A percentile compares a stretch with the other conserved stretches of the same genome.
These are phyloP conservation scores for Rhagoletis pomonella DNA, from an alignment of 1,140 invertebrate species.

Conservation along the genomic window DNA sequence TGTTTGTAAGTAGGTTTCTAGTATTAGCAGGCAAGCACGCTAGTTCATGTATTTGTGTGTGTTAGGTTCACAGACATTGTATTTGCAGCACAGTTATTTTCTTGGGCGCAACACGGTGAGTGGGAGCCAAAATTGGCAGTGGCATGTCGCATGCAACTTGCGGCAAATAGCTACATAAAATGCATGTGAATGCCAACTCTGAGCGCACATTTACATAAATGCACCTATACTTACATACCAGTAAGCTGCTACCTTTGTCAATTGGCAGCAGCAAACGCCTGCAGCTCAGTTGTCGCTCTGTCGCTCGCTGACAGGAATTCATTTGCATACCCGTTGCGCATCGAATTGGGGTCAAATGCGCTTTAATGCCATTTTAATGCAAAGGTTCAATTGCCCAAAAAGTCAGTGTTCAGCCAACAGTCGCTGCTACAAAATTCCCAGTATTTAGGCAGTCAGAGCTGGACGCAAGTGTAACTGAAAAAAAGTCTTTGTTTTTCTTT, in stretches of 20 bases:
- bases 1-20: no score
- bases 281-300: slow-evolving; percentile 3
- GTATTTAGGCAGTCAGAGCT: background rate
- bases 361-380: slow-evolving; percentile 25
- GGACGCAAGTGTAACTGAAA: background rate
- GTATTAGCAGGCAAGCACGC: no score
- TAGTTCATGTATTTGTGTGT: background rate
- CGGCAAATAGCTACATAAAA: background rate
- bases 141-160: background rate
- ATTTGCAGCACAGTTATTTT: background rate
- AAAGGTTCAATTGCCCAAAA: slow-evolving; percentile 12
- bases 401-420: background rate
- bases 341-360: slow-evolving; percentile 36
- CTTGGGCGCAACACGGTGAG: background rate
- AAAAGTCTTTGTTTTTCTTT: background rate
- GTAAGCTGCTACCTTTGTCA: background rate
- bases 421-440: background rate
- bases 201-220: background rate
- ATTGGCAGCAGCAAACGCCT: slow-evolving; percentile 2
- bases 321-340: slow-evolving; percentile 36
- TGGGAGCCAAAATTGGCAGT: background rate
- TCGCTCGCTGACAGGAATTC: slow-evolving; percentile 24
- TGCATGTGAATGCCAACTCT: background rate
- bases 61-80: background rate
- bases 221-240: background rate